These are phyloP conservation scores for Aselliscus stoliczkanus DNA, from an alignment of 2,797 vertebrate species.

Conservation along the genomic window DNA sequence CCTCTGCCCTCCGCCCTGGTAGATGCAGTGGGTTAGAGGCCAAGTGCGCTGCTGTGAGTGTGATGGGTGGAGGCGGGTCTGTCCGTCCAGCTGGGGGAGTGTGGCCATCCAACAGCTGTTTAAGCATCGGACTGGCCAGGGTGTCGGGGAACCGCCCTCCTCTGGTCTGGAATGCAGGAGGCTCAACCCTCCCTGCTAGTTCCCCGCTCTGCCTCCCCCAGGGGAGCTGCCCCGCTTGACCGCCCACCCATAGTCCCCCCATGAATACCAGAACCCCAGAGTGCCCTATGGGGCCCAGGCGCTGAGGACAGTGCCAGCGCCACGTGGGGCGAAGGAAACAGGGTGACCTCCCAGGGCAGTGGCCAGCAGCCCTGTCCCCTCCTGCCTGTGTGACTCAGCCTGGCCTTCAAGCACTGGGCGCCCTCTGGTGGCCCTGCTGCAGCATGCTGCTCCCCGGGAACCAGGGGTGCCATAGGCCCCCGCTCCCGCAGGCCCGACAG, in stretches of 20 bases:
- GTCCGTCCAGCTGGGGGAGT: not conserved
- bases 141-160: not conserved
- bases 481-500: not conserved
- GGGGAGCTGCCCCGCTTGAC: not conserved
- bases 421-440: constrained; percentile 50
- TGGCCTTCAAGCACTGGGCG: not conserved
- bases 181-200: not conserved
- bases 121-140: not conserved
- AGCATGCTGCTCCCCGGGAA: not conserved
- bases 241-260: too few relatives aligned
- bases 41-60: not conserved
- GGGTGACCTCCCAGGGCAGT: not conserved
- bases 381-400: not conserved
- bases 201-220: too few relatives aligned
- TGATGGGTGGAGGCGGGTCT: rapidly evolving
- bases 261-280: not conserved
- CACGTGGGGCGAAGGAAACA: not conserved
- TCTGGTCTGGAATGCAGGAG: not conserved
- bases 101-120: not conserved
- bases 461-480: rapidly evolving
- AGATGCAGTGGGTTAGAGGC: not conserved
- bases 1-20: not conserved
- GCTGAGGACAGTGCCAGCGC: not conserved
- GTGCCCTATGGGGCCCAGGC: not conserved
- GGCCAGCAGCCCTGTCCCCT: not conserved